phyloP scores from a whole-genome alignment of 2,113 vertebrate species.

The Poecilia latipinna region DNA sequence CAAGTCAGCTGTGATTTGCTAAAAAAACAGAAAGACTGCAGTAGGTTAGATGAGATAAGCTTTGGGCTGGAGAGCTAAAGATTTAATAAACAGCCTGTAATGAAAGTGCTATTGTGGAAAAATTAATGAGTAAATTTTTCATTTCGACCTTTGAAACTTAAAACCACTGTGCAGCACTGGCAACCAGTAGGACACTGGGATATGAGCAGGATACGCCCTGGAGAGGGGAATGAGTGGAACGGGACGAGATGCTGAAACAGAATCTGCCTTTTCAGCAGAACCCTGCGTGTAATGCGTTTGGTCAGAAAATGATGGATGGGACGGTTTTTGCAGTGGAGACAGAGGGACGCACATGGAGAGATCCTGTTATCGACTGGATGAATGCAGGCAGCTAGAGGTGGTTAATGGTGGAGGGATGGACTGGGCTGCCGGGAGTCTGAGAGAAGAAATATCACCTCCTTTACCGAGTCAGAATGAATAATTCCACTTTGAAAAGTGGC shows the following conservation, averaged over 20 bases:
- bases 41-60: constrained; percentile 5
- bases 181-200: not conserved
- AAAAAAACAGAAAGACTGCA: not conserved
- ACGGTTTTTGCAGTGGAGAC: constrained; percentile 30
- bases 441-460: not conserved
- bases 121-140: constrained; percentile 13
- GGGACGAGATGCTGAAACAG: constrained; percentile 18
- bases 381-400: constrained; percentile 15
- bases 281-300: constrained; percentile 18
- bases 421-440: constrained; percentile 9
- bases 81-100: constrained; percentile 4
- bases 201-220: constrained; percentile 19
- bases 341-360: constrained; percentile 33
- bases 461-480: not conserved
- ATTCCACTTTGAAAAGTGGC: not conserved
- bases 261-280: constrained; percentile 37
- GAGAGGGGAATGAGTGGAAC: constrained; percentile 13
- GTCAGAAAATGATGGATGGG: constrained; percentile 44
- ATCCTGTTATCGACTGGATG: constrained; percentile 11
- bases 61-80: not conserved
- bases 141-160: constrained; percentile 42
- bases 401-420: constrained; percentile 13
- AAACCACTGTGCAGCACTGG: constrained; percentile 2
- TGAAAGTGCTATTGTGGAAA: constrained; percentile 11
- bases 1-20: not conserved